A percentile compares a stretch with the other conserved stretches of the same genome.
phyloP scores from a whole-genome alignment of 2,113 vertebrate genomes.

The Egretta garzetta region DNA sequence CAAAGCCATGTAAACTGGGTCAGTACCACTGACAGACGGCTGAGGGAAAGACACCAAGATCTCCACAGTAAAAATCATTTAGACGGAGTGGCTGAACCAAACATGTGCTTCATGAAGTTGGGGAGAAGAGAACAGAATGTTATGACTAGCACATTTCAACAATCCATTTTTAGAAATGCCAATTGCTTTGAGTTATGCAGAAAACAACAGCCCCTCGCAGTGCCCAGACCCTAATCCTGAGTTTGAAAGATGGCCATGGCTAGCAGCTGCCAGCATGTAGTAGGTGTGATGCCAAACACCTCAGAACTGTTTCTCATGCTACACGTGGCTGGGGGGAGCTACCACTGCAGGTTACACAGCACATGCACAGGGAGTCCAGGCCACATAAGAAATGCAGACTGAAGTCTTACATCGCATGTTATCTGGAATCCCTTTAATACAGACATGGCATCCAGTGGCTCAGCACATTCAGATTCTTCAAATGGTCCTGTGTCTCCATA shows the following conservation, averaged over 20 bases:
- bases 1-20: not conserved
- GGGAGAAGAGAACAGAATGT: slow-evolving; percentile 54
- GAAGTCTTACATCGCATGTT: not conserved
- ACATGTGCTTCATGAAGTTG: slow-evolving; percentile 23
- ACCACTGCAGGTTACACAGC: not conserved
- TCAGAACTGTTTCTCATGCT: not conserved
- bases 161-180: slow-evolving; percentile 53
- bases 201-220: slow-evolving; percentile 31
- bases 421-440: not conserved
- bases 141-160: slow-evolving; percentile 64
- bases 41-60: not conserved
- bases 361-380: not conserved
- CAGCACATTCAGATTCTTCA: not conserved
- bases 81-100: not conserved
- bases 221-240: not conserved
- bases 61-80: not conserved
- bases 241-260: slow-evolving; percentile 15
- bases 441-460: not conserved
- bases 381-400: not conserved
- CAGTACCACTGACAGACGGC: not conserved
- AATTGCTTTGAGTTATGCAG: slow-evolving; percentile 38
- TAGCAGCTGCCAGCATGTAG: not conserved
- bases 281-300: not conserved
- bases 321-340: not conserved
- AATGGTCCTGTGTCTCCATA: not conserved